Conservation (phyloP, 2,888 invertebrate genomes). For the Rhogogaster chlorosoma region DNA sequence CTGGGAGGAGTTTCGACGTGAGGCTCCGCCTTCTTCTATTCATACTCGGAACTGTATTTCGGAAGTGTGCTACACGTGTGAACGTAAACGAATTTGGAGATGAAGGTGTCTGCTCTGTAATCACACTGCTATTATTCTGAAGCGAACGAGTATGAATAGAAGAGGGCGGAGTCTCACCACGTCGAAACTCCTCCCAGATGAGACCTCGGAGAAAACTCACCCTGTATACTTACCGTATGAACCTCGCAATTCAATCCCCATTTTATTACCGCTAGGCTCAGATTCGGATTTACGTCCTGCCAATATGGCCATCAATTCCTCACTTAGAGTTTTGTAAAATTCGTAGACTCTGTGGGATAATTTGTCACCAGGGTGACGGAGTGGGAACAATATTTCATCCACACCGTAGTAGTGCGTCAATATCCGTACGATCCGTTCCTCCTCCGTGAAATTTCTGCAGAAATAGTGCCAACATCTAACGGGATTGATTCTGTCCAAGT, state of each 20-base stretch:
- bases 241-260: neutral
- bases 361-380: conserved; percentile 65
- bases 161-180: too few relatives aligned
- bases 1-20: too few relatives aligned
- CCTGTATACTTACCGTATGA: neutral
- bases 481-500: neutral
- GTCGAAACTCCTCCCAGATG: too few relatives aligned
- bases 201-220: too few relatives aligned
- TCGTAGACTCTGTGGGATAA: conserved; percentile 48
- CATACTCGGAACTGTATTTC: too few relatives aligned
- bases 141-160: too few relatives aligned
- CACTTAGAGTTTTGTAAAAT: conserved; percentile 70
- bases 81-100: too few relatives aligned
- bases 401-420: conserved; percentile 74
- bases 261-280: neutral
- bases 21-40: too few relatives aligned
- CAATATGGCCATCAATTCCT: conserved; percentile 57
- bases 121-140: too few relatives aligned
- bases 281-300: neutral
- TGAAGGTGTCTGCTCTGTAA: too few relatives aligned
- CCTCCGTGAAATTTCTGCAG: conserved; percentile 64
- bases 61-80: too few relatives aligned
- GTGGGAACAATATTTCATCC: conserved; percentile 75
- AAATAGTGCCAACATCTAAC: neutral
- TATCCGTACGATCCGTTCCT: conserved; percentile 71